Evolutionary conservation across 2,888 invertebrate species (phyloP).

Genomic region (Melanostoma mellinum): DNA sequence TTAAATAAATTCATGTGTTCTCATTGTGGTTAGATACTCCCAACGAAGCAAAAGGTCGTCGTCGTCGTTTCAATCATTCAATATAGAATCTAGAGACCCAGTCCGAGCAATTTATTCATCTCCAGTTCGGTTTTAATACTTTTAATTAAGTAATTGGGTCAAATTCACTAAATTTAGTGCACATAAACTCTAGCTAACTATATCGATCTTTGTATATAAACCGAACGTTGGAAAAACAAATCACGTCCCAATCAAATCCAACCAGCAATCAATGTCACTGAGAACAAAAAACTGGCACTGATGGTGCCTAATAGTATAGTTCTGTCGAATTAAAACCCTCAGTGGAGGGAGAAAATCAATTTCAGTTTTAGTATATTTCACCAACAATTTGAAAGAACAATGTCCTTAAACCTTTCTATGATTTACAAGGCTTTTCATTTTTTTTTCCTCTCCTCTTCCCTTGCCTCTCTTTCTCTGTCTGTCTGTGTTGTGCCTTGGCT

Average conservation of each 20-base stretch:
- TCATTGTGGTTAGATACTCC: too few relatives aligned
- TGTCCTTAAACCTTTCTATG: slow-evolving; percentile 37
- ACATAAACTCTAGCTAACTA: slow-evolving; percentile 9
- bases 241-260: slow-evolving; percentile 63
- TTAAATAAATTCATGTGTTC: too few relatives aligned
- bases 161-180: slow-evolving; percentile 36
- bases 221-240: slow-evolving; percentile 41
- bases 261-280: slow-evolving; percentile 51
- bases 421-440: slow-evolving; percentile 53
- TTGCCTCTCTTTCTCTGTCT: not conserved
- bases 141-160: slow-evolving; percentile 43
- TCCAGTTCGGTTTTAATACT: slow-evolving; percentile 5
- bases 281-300: slow-evolving; percentile 43
- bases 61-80: too few relatives aligned
- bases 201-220: slow-evolving; percentile 39
- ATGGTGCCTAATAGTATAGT: slow-evolving; percentile 62
- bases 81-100: not conserved
- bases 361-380: not conserved
- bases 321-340: slow-evolving; percentile 10
- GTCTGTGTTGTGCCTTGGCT: not conserved
- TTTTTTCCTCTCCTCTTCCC: not conserved
- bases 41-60: too few relatives aligned
- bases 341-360: slow-evolving; percentile 59
- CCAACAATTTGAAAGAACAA: slow-evolving; percentile 31
- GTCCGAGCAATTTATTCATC: slow-evolving; percentile 7